phyloP scores from a whole-genome alignment of 2,888 invertebrate genomes.

The Cephus rjabovi region DNA sequence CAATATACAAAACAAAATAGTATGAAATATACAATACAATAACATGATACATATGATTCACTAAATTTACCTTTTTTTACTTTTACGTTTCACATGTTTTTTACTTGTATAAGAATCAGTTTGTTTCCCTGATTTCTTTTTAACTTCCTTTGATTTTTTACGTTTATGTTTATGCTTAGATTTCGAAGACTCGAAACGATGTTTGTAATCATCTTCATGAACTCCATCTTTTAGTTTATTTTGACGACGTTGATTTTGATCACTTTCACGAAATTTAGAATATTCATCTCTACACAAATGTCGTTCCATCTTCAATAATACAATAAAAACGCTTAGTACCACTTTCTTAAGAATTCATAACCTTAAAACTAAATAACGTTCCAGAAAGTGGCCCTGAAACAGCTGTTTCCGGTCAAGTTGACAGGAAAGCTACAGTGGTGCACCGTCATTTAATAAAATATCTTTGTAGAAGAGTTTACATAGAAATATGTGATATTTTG shows the following conservation, averaged over 20 bases:
- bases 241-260: conserved; percentile 18
- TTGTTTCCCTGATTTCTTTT: conserved; percentile 34
- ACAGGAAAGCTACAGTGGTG: too few relatives aligned
- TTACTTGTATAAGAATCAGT: conserved; percentile 30
- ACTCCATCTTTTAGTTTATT: conserved; percentile 10
- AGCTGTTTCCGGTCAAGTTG: too few relatives aligned
- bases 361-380: too few relatives aligned
- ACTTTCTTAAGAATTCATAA: too few relatives aligned
- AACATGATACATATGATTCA: too few relatives aligned
- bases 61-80: conserved; percentile 39
- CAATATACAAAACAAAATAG: too few relatives aligned
- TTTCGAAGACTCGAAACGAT: conserved; percentile 30
- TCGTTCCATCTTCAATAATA: conserved; percentile 37
- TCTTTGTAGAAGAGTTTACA: too few relatives aligned
- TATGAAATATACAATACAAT: too few relatives aligned
- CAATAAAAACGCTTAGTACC: too few relatives aligned
- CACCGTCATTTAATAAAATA: too few relatives aligned
- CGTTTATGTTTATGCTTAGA: conserved; percentile 24
- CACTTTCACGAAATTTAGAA: conserved; percentile 25
- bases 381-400: too few relatives aligned
- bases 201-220: conserved; percentile 1
- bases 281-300: conserved; percentile 31
- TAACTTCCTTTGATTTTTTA: conserved; percentile 34
- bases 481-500: too few relatives aligned
- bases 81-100: conserved; percentile 47